Base-by-base conservation (phyloP, 2,797 vertebrate genomes). In the Eupleurogrammus muticus region DNA sequence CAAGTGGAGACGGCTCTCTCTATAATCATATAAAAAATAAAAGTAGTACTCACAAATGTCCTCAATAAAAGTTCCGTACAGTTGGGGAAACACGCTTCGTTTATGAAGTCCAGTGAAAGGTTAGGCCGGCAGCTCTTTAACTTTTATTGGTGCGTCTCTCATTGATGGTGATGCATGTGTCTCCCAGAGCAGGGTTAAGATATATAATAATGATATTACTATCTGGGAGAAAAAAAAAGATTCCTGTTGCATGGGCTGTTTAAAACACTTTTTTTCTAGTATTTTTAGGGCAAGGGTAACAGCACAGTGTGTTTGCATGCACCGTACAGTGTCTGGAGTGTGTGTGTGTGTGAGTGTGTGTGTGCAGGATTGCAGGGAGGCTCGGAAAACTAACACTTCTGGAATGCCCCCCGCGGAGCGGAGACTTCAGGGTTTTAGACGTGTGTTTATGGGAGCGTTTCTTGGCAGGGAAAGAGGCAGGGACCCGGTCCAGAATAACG, bases 371-470 rank as follows among this genome's bases (percentile, higher is more conserved):
- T 6, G 28, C 2, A 77, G 69, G 70, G 73, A 40, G 19, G 64
- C 74, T 82, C 60, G 11, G 67, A 85, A 87, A 89, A 81, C 82
- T 69, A 85, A 89, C 86, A 86, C 85, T 79, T 85, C 77, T 88
- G 90, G 91, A 91, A 92, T 90, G 88, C 90, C 92, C 91, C 92
- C 89, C 54, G 83, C 87, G 76, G 87, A 85, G 88, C 3, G 32
- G 82, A 79, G 87, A 91, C 87, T 87, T 84, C 72, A 70, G 89
- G 80, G 77, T 44, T n/a, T n/a, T 87, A 85, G 84, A 89, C 70
- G 80, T 81, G 88, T 89, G 90, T 92, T 93, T 92, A 90, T 91
- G 85, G 85, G 91, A 92, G 85, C 58, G 70, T 79, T 90, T n/a
- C n/a, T 89, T 92, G 93, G 92, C 92, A 90, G 82, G 80, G n/a